Evolutionary conservation across 2,113 vertebrate genomes (phyloP).

Genomic region (Ia io): DNA sequence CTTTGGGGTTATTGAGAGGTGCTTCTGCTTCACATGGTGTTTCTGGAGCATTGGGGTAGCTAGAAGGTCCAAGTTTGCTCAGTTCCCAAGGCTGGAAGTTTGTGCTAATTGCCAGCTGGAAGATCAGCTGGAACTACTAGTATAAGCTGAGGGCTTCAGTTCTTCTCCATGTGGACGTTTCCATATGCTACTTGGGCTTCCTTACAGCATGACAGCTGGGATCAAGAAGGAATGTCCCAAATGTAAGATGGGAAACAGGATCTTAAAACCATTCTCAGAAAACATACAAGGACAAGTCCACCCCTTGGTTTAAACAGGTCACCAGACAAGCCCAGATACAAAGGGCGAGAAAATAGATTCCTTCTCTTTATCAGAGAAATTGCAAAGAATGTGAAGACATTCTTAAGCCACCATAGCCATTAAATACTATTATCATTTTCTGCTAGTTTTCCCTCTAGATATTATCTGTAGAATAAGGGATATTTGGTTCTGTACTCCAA

Average conservation of each 20-base stretch:
- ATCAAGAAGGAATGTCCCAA: neutral
- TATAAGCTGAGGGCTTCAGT: too few relatives aligned
- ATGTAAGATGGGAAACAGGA: neutral
- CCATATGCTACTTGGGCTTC: neutral
- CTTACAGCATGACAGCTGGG: neutral
- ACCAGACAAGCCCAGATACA: neutral
- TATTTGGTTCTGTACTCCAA: neutral
- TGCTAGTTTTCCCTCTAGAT: neutral
- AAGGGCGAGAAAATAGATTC: neutral
- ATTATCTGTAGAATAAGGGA: neutral
- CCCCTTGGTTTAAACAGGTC: neutral
- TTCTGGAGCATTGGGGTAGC: neutral
- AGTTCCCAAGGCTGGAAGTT: too few relatives aligned
- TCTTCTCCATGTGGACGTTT: neutral
- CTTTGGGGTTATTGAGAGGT: too few relatives aligned
- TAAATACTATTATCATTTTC: neutral
- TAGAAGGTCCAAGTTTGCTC: neutral
- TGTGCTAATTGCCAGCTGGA: neutral
- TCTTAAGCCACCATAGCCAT: neutral
- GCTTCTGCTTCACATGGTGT: neutral
- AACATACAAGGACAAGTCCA: neutral
- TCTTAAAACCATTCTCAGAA: neutral
- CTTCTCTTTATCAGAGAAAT: neutral
- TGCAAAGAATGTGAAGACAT: neutral
- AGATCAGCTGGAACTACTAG: neutral